Evolutionary conservation across 2,113 vertebrate species (phyloP).

Genomic region (Aramus guarauna): DNA sequence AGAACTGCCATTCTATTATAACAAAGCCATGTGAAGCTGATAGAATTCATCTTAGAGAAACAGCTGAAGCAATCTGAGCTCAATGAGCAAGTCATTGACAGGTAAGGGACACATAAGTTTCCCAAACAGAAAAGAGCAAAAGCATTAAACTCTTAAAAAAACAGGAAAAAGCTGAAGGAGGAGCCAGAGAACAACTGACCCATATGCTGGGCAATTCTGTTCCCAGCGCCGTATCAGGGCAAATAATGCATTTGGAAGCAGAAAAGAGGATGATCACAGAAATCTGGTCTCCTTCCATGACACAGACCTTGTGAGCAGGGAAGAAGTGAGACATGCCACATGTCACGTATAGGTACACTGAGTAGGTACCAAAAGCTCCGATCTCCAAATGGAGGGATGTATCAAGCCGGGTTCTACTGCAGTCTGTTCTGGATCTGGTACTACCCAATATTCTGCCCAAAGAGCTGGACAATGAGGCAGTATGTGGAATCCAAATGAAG

Average conservation of each 20-base stretch:
- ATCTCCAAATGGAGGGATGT: background rate
- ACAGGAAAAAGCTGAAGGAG: background rate
- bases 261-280: background rate
- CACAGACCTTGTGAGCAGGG: background rate
- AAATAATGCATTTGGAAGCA: background rate
- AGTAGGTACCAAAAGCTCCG: background rate
- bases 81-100: background rate
- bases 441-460: background rate
- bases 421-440: background rate
- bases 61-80: background rate
- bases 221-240: background rate
- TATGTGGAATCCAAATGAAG: too few species aligned
- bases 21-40: background rate
- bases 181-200: background rate
- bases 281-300: too few species aligned
- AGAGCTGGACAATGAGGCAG: background rate
- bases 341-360: fast-evolving
- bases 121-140: background rate
- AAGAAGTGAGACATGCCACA: background rate
- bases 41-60: background rate
- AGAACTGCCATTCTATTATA: background rate
- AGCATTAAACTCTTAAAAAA: background rate
- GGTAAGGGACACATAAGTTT: background rate
- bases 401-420: background rate
- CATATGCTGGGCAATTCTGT: background rate